Conservation (phyloP, 2,113 vertebrate genomes). For the Syngnathus scovelli region DNA sequence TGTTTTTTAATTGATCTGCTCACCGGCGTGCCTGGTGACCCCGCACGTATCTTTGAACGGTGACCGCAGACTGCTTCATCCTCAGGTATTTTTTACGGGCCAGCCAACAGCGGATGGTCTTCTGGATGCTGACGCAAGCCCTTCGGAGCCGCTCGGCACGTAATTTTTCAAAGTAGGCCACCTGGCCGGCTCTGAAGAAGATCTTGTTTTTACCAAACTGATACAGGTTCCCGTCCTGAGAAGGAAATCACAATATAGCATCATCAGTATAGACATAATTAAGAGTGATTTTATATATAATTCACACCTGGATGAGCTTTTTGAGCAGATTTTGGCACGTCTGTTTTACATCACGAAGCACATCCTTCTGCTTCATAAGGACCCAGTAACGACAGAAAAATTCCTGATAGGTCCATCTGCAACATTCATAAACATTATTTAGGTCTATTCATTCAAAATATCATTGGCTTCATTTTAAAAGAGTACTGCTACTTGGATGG, state of each 20-base stretch:
- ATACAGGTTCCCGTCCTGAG: conserved; percentile 87
- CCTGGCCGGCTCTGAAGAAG: conserved; percentile 96
- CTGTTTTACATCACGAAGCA: conserved; percentile 82
- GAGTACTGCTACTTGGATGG: conserved; percentile 81
- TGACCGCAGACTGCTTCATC: conserved; percentile 80
- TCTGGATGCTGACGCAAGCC: conserved; percentile 92
- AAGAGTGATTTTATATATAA: not conserved
- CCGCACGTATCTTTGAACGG: conserved; percentile 83
- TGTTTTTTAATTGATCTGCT: conserved; percentile 31
- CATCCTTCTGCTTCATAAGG: conserved; percentile 89
- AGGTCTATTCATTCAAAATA: not conserved
- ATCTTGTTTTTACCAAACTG: conserved; percentile 97
- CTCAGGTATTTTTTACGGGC: conserved; percentile 85
- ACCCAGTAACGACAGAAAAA: conserved; percentile 94
- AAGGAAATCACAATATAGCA: not conserved
- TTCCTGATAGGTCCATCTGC: conserved; percentile 96
- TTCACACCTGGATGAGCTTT: conserved; percentile 81
- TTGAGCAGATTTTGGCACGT: conserved; percentile 87
- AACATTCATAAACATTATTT: not conserved
- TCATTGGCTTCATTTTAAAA: not conserved
- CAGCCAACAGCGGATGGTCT: conserved; percentile 91
- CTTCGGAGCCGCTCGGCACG: conserved; percentile 86
- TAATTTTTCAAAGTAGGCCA: conserved; percentile 94
- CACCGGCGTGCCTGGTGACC: conserved; percentile 89
- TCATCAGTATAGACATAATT: not conserved